A percentile compares a stretch with the other conserved stretches of the same genome.
These are phyloP conservation scores for Macrotis lagotis DNA, from an alignment of 2,113 vertebrate genomes.

Conservation along the genomic window DNA sequence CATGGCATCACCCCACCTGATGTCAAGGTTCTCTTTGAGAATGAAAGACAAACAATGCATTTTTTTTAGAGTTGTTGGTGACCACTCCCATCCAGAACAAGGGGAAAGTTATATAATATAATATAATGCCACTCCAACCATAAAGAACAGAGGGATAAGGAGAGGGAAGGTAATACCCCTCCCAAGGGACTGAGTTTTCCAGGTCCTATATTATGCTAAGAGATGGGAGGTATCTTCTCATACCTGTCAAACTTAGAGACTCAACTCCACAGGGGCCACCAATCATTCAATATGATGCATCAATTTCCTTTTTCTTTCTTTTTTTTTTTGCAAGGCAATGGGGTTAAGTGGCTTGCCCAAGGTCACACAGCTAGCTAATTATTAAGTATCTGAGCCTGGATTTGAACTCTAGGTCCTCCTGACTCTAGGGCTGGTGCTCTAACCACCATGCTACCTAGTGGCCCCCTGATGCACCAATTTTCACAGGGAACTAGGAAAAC, in stretches of 20 bases:
- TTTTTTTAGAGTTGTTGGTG: neutral
- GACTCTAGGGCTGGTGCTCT: too few relatives aligned
- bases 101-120: neutral
- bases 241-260: neutral
- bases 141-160: neutral
- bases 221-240: neutral
- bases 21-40: too few relatives aligned
- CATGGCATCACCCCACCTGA: too few relatives aligned
- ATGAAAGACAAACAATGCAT: too few relatives aligned
- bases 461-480: neutral
- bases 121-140: neutral
- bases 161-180: neutral
- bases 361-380: too few relatives aligned
- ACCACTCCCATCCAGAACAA: neutral
- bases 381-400: too few relatives aligned
- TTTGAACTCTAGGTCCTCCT: too few relatives aligned
- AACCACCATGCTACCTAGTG: too few relatives aligned
- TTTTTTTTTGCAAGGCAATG: too few relatives aligned
- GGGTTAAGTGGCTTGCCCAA: too few relatives aligned
- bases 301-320: too few relatives aligned
- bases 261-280: neutral
- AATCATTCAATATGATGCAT: neutral
- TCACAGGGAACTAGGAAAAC: neutral
- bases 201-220: neutral
- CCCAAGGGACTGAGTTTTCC: neutral